phyloP scores from a whole-genome alignment of 92 coral and sea anemone genomes.

The Hydrozoanthus gracilis region DNA sequence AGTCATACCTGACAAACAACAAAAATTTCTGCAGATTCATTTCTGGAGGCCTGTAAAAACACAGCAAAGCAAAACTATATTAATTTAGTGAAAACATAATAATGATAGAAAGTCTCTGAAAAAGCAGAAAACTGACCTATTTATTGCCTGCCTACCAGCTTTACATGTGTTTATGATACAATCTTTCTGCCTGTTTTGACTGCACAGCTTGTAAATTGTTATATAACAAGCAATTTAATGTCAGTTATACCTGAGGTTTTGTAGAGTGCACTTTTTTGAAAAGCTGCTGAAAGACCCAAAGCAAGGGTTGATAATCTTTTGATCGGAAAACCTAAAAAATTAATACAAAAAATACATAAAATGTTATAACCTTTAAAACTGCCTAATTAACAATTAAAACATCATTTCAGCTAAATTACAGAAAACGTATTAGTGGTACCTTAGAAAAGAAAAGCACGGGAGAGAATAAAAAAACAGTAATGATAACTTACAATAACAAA shows the following conservation, averaged over 20 bases:
- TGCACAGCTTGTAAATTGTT: no score
- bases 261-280: constrained; percentile 97
- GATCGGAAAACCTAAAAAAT: constrained; percentile 89
- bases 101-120: not conserved
- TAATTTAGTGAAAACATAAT: not conserved
- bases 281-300: constrained; percentile 97
- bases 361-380: no score
- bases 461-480: no score
- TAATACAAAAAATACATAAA: not conserved
- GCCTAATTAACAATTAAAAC: no score
- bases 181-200: no score
- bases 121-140: no score
- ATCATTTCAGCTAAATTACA: no score
- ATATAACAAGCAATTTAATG: no score
- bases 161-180: no score
- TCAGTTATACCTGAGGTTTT: constrained; percentile 76
- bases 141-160: no score
- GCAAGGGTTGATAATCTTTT: constrained; percentile 91
- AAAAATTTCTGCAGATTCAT: constrained; percentile 98
- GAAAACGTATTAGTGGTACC: no score
- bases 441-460: not conserved
- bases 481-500: no score
- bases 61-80: not conserved
- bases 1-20: constrained; percentile 94
- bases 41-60: constrained; percentile 79